Evolutionary conservation across 2,797 vertebrate species (phyloP).

Genomic region (Eutrigla gurnardus): DNA sequence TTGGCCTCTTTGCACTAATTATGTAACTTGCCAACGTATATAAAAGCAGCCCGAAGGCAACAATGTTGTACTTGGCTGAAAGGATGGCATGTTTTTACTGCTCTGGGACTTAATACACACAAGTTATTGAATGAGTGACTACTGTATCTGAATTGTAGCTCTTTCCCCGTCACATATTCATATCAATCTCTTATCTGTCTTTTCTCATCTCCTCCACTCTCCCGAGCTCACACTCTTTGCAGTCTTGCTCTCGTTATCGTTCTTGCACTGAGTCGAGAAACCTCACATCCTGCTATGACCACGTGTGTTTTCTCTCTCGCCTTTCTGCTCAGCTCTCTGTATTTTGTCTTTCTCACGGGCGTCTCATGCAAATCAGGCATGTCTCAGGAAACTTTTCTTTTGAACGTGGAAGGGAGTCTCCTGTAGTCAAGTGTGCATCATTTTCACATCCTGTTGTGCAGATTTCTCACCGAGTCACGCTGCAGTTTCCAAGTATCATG

Average conservation of each 20-base stretch:
- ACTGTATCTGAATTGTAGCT: not conserved
- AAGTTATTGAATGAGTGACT: too few relatives aligned
- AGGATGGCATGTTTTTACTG: too few relatives aligned
- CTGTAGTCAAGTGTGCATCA: not conserved
- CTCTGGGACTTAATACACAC: too few relatives aligned
- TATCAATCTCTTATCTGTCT: not conserved
- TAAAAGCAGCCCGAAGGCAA: too few relatives aligned
- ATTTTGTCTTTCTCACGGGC: not conserved
- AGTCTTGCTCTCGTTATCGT: not conserved
- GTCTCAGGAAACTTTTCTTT: not conserved
- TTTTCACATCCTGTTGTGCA: slow-evolving; percentile 1
- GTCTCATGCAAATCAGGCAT: not conserved
- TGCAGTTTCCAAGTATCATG: not conserved
- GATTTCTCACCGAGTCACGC: not conserved
- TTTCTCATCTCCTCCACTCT: not conserved
- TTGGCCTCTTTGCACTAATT: too few relatives aligned
- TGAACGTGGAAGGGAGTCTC: not conserved
- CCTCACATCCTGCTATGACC: slow-evolving; percentile 18
- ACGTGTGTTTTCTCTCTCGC: not conserved
- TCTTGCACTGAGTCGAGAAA: slow-evolving; percentile 32
- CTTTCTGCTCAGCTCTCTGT: not conserved
- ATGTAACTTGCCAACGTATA: too few relatives aligned
- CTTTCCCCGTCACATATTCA: too few relatives aligned
- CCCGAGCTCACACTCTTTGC: not conserved
- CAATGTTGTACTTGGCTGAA: too few relatives aligned